Evolutionary conservation across 2,797 vertebrate species (phyloP).

Genomic region (Streptopelia turtur): DNA sequence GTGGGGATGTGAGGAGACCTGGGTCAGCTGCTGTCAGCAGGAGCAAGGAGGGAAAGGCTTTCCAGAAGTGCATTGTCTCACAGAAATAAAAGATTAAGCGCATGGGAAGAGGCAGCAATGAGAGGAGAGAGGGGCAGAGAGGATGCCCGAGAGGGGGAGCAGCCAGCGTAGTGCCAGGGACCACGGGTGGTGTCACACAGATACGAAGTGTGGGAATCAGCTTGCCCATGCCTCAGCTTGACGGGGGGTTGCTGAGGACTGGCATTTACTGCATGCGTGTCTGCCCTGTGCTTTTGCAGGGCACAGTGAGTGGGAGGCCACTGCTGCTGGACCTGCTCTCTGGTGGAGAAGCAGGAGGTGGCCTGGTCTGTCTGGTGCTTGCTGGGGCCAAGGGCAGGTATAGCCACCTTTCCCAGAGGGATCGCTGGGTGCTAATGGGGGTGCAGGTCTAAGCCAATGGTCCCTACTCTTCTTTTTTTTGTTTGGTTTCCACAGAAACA

Average conservation of each 20-base stretch:
- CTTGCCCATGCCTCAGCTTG: fast-evolving
- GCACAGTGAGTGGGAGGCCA: fast-evolving
- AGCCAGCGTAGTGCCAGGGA: background rate
- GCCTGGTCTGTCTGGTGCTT: background rate
- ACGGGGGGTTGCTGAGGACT: background rate
- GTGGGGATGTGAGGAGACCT: too few species aligned
- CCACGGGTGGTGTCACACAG: background rate
- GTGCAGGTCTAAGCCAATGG: background rate
- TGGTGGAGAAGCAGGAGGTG: background rate
- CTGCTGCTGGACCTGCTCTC: background rate
- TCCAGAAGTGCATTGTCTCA: background rate
- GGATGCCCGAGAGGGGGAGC: background rate
- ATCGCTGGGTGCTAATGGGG: fast-evolving
- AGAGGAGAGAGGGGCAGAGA: background rate
- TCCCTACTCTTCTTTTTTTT: background rate
- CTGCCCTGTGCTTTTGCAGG: fast-evolving
- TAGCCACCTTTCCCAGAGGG: background rate
- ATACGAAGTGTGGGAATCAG: background rate
- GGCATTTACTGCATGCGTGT: fast-evolving
- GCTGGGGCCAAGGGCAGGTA: background rate
- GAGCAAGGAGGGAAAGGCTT: background rate
- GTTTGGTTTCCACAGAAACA: background rate
- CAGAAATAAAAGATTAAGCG: background rate
- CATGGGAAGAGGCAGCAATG: background rate
- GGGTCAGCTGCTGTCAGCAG: background rate